Evolutionary conservation across 2,113 vertebrate species (phyloP).

Genomic region (Sardina pilchardus): DNA sequence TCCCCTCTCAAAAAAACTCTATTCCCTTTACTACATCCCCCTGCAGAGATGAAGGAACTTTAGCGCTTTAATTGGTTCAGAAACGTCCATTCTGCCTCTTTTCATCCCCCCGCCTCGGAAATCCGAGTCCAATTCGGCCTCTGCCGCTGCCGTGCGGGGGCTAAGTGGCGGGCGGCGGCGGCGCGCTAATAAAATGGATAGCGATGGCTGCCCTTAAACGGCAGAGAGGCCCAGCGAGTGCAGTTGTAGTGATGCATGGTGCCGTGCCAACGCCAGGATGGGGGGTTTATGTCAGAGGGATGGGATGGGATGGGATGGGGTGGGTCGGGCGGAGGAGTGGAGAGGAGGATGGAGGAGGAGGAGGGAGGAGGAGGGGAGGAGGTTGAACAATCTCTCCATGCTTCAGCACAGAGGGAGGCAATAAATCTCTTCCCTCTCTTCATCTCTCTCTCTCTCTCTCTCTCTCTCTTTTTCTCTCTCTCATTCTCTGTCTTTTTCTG

Average conservation of each 20-base stretch:
- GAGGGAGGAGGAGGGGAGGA: neutral
- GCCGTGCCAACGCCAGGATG: neutral
- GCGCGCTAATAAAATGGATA: neutral
- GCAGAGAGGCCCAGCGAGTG: neutral
- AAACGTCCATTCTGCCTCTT: neutral
- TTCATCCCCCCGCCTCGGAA: neutral
- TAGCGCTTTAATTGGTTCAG: neutral
- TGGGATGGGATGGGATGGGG: neutral
- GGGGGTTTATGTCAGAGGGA: neutral
- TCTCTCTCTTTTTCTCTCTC: neutral
- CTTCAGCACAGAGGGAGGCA: conserved; percentile 60
- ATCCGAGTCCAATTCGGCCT: neutral
- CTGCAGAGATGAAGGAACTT: neutral
- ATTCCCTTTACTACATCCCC: no score
- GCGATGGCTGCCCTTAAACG: neutral
- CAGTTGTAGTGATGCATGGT: neutral
- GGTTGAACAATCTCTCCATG: conserved; percentile 57
- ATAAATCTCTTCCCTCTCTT: conserved; percentile 57
- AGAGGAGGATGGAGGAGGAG: neutral
- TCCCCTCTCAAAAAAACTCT: no score
- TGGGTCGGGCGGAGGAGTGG: neutral
- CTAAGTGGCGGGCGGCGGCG: conserved; percentile 6
- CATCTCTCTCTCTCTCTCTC: neutral
- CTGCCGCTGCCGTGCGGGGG: neutral
- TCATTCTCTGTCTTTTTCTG: neutral